Base-by-base conservation (phyloP, 1,140 invertebrate genomes). In the Calephelis virginiensis region DNA sequence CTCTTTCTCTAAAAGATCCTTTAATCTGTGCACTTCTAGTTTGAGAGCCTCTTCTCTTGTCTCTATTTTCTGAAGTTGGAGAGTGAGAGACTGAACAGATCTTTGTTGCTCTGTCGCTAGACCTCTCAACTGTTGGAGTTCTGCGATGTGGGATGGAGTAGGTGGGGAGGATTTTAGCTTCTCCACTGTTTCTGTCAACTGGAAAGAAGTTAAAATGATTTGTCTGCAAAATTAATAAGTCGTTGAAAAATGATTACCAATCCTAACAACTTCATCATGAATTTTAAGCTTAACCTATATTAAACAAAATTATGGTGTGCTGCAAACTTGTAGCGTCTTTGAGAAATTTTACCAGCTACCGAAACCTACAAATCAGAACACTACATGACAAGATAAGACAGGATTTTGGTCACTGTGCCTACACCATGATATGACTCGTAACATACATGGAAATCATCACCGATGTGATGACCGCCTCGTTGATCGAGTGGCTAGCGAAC, bases 1-100 rank as follows among this genome's bases (percentile, higher is more conserved):
- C 43, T 89, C 81, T 28, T 78, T 86, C 48, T 89, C 89, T 66
- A 91, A 53, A 28, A 91, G 67, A 11, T 91, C 86, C 59, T 86
- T 85, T 8, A 91, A 71, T 38, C 85, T 71, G 37, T 89, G 85
- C 0, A 87, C 76, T 50, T 90, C 88, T 0, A 87, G 61, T 60
- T 86, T 86, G n/a, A 90, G 66, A 0, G 81, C 78, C 11, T 89
- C 86, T 53, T 90, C 86, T 37, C 86, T 81, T 0, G 85, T 83
- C 70, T 91, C 85, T 60, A 82, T 76, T 28, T 73, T 71, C 69
- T 89, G 83, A 13, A 89, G 71, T 61, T 87, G 85, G 10, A 83
- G 63, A 0, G 81, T 84, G 3, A 89, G 70, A 0, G 81, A 78
- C 49, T 87, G 81, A 0, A 90, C 80, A 0, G 86, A 86, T 4